Evolutionary conservation across 1,140 invertebrate genomes (phyloP), one percentile per base, ranked within the genome.

Genomic region (Nomia melanderi): DNA sequence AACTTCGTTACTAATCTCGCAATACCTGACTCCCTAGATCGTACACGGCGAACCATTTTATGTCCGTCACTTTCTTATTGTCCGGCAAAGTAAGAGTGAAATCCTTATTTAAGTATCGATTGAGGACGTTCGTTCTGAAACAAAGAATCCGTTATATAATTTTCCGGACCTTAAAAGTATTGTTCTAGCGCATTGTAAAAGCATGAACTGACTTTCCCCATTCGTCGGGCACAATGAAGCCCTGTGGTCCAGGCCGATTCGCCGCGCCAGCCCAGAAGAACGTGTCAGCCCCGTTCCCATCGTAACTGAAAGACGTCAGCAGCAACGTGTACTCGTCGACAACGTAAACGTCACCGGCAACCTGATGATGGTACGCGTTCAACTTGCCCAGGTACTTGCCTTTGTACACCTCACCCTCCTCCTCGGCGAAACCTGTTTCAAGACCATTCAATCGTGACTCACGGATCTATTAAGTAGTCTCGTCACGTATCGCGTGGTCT

Each of bases 241-340:
- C 97, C 88, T 98, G 96, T 0, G 97, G 96, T 6, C 97, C 97
- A 0, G 97, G 97, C 33, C 96, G 91, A 85, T 96, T 97, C 0
- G 96, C 94, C n/a, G 96, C 94, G 44, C 97, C 98, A 6, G 97
- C 96, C 97, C 97, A 98, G 89, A 98, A 98, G 90, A 97, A 98
- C 7, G 97, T 96, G 88, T 98, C 97, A 31, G 95, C 95, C 11
- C 97, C 97, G 65, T 97, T 96, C 25, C 98, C 98, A 92, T 98
- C 97, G 84, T 98, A 98, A 89, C 95, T 97, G 85, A 98, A 98
- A 41, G 95, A 94, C 20, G 95, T 95, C 54, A 98, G 92, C 1
- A 98, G 91, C 33, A 98, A 92, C 0, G 97, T 98, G 86, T 94
- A 96, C 72, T 97, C 95, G 90, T 98, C 96, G 0, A 98, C 97